phyloP scores from a whole-genome alignment of 2,113 vertebrate genomes.

The Solea solea region DNA sequence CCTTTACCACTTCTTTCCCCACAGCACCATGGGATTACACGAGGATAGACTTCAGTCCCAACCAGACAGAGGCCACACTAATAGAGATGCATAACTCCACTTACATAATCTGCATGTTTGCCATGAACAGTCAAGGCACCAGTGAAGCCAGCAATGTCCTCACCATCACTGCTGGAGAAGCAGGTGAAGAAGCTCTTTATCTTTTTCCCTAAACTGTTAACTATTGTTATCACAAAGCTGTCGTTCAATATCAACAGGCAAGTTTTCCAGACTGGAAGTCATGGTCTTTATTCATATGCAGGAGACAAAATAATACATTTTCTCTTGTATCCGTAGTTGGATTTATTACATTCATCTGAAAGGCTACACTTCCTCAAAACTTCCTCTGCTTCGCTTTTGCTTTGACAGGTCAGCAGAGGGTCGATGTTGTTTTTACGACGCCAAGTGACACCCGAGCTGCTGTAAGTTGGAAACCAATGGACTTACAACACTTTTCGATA shows the following conservation, averaged over 20 bases:
- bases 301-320: too few relatives aligned
- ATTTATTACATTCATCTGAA: too few relatives aligned
- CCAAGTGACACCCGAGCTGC: slow-evolving; percentile 23
- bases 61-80: slow-evolving; percentile 65
- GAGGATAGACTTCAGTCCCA: slow-evolving; percentile 57
- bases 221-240: background rate
- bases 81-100: slow-evolving; percentile 68
- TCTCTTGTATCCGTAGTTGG: too few relatives aligned
- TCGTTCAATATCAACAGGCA: background rate
- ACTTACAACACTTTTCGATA: background rate
- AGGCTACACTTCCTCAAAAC: background rate
- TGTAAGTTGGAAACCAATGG: slow-evolving; percentile 23
- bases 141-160: slow-evolving; percentile 71
- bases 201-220: background rate
- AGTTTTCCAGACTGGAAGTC: background rate
- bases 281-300: background rate
- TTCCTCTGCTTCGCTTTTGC: background rate
- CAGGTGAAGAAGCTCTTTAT: slow-evolving; percentile 66
- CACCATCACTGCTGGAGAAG: slow-evolving; percentile 58
- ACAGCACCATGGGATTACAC: slow-evolving; percentile 69
- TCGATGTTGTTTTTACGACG: background rate
- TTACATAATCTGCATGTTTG: slow-evolving; percentile 76
- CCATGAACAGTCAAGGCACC: slow-evolving; percentile 50
- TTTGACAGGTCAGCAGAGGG: slow-evolving; percentile 34
- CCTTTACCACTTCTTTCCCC: background rate